phyloP scores from a whole-genome alignment of 2,113 vertebrate genomes.

The Thalassoma bifasciatum region DNA sequence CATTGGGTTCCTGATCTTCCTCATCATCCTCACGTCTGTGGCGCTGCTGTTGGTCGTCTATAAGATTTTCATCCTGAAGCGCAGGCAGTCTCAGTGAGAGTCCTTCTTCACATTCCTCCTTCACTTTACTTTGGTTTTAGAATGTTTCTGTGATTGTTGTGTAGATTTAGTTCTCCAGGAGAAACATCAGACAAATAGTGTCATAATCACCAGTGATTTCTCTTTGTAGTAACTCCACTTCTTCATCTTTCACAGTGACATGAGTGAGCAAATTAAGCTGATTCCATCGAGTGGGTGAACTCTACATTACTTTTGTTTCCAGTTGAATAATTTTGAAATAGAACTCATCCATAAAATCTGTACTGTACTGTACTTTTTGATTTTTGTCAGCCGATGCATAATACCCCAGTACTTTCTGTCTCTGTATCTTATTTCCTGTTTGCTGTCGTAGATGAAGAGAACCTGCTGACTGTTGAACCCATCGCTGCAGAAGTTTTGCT shows the following conservation, averaged over 20 bases:
- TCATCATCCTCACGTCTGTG: conserved; percentile 88
- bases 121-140: not conserved
- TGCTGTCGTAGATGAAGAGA: conserved; percentile 83
- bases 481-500: conserved; percentile 88
- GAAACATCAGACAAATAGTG: too few species aligned
- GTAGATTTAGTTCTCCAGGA: too few species aligned
- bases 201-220: too few species aligned
- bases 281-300: conserved; percentile 84
- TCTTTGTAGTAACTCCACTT: not conserved
- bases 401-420: not conserved
- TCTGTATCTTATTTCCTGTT: not conserved
- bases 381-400: not conserved
- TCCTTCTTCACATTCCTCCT: not conserved
- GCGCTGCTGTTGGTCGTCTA: conserved; percentile 90
- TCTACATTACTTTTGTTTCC: not conserved
- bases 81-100: conserved; percentile 84
- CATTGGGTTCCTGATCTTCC: conserved; percentile 88
- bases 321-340: not conserved
- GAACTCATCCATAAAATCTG: not conserved
- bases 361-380: not conserved
- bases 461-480: conserved; percentile 89
- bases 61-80: conserved; percentile 90
- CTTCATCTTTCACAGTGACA: conserved; percentile 37
- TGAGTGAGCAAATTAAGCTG: conserved; percentile 81
- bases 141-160: too few species aligned